Evolutionary conservation across 2,113 vertebrate species (phyloP), one percentile per base, ranked within the genome.

Genomic region (Gobiocypris rarus): DNA sequence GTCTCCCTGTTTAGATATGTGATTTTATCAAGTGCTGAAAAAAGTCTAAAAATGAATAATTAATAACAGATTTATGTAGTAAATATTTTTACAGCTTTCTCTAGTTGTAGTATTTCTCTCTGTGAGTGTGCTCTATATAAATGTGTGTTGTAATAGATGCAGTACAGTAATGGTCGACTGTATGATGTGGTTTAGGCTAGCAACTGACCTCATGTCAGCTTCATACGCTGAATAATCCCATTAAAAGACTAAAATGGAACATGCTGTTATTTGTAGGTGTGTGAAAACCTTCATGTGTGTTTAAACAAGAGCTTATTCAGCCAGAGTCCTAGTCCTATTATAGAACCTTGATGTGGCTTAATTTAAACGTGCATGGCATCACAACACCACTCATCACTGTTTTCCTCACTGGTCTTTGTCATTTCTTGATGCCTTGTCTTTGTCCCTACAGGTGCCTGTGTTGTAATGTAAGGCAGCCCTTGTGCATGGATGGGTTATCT

Each of bases 231-330:
- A 48, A 38, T 75, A 48, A 83, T 63, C 75, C 41, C 61, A 84
- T 78, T 84, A 70, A 52, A 70, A 24, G 63, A 54, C 63, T 81
- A 31, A 81, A 81, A 81, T 54, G 28, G 28, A 54, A 24, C 50
- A 43, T 65, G 50, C 26, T 76, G 74, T 52, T 76, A 11, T 76
- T 17, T 61, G n/a, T 45, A n/a, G 14, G 41, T 48, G n/a, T 15
- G 38, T 9, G n/a, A n/a, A 38, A 52, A 77, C 28, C 13, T 48
- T 52, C 24, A 52, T 28, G 73, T 75, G 73, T 14, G 14, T 61
- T 63, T 63, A 43, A 79, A 71, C 22, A n/a, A n/a, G n/a, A n/a
- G n/a, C n/a, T n/a, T n/a, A n/a, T n/a, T n/a, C n/a, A n/a, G n/a
- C n/a, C n/a, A n/a, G n/a, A n/a, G n/a, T n/a, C n/a, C n/a, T n/a